These are phyloP conservation scores for Sinosuthora webbiana DNA, from an alignment of 2,113 vertebrate species.

Conservation along the genomic window DNA sequence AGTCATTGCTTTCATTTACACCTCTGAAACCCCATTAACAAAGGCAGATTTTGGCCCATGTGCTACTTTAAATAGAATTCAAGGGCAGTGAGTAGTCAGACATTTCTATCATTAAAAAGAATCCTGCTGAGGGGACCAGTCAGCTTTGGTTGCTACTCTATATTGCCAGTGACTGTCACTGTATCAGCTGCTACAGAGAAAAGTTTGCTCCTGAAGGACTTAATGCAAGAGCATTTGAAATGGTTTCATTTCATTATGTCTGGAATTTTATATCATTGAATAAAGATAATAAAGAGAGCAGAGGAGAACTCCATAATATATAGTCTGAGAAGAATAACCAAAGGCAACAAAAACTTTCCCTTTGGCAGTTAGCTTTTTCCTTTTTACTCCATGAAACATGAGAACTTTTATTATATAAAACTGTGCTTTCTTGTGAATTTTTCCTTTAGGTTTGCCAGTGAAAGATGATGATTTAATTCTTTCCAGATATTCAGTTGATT, in stretches of 20 bases:
- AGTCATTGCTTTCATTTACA: neutral
- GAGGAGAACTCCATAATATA: conserved; percentile 13
- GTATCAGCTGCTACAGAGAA: neutral
- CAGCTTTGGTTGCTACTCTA: neutral
- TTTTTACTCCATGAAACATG: conserved; percentile 53
- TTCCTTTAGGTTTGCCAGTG: conserved; percentile 71
- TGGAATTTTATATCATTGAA: conserved; percentile 27
- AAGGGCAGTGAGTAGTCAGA: neutral
- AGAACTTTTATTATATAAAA: conserved; percentile 68
- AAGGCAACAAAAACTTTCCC: conserved; percentile 37
- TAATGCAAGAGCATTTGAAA: neutral
- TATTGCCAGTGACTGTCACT: neutral
- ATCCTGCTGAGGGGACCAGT: neutral
- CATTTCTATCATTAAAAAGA: conserved; percentile 11
- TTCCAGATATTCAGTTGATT: conserved; percentile 70
- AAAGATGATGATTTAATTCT: conserved; percentile 68
- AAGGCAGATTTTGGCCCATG: neutral
- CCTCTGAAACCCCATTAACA: neutral
- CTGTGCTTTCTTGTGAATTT: conserved; percentile 59
- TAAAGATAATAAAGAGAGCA: conserved; percentile 40
- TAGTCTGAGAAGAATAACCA: conserved; percentile 26
- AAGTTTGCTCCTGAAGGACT: neutral
- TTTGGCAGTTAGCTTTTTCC: conserved; percentile 14
- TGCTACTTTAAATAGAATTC: neutral
- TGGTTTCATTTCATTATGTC: conserved; percentile 25